Conservation (phyloP, 37 sponge, comb jelly and placozoan genomes). For the Bolinopsis microptera region DNA sequence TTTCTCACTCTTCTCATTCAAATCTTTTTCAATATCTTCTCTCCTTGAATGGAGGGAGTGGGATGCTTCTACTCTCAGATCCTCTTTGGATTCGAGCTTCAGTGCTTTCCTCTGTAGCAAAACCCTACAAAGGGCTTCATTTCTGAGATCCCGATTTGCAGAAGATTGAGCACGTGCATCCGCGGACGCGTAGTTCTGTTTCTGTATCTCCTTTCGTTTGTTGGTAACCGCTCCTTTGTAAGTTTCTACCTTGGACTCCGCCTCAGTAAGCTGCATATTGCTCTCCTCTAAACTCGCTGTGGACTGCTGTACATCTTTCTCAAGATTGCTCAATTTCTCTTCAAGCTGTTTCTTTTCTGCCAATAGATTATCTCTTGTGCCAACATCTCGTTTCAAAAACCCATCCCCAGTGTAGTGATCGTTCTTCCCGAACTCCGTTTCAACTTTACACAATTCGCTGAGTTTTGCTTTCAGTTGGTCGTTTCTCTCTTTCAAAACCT, state of each 20-base stretch:
- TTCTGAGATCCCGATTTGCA: background rate
- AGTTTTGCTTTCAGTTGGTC: background rate
- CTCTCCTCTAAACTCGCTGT: background rate
- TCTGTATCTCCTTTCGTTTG: background rate
- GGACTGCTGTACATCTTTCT: background rate
- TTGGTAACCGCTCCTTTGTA: background rate
- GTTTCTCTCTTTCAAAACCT: background rate
- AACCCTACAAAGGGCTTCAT: background rate
- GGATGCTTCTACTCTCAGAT: background rate
- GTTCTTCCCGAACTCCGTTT: background rate
- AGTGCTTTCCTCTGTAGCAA: constrained; percentile 30
- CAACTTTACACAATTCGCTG: background rate
- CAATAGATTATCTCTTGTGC: background rate
- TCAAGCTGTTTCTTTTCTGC: background rate
- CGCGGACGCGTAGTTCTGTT: background rate
- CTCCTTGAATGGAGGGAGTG: constrained; percentile 15
- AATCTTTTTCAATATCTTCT: constrained; percentile 1
- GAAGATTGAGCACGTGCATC: background rate
- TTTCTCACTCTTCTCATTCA: constrained; percentile 9
- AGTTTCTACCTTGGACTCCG: background rate
- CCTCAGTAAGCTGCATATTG: background rate
- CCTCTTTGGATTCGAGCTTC: background rate
- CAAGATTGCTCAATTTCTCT: background rate
- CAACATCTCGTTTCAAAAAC: constrained; percentile 46
- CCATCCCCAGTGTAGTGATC: constrained; percentile 51